Evolutionary conservation across 1,140 invertebrate genomes (phyloP), one percentile per base, ranked within the genome.

Genomic region (Hormaphis cornu): DNA sequence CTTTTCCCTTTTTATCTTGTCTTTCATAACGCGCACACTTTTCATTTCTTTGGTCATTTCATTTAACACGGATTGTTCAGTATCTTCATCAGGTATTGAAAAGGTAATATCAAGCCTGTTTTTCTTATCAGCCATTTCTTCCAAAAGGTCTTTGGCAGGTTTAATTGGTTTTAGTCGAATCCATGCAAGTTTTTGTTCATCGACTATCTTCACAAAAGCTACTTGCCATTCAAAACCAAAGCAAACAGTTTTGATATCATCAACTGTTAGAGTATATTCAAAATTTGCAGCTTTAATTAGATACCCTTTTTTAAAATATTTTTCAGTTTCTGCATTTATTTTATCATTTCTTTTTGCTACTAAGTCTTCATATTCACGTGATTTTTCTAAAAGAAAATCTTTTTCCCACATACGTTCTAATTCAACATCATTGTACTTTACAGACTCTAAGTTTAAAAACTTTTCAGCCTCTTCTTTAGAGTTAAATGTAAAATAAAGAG

Each of bases 401-500:
- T 50, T 66, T 35, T 66, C 61, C 61, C 61, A 66, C 14, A 16
- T 48, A 22, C 61, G 40, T 48, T 50, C 44, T 8, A 66, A 16
- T 22, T 66, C 44, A 10, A 66, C 61, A 10, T 50, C 44, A 16
- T 46, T 46, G 14, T 66, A 66, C 22, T 66, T 30, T 14, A 66
- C 28, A 66, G 61, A 66, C 20, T 66, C 44, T n/a, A 5, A 30
- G 20, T 82, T 82, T 56, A 91, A 76, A 74, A 89, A 87, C 48
- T 80, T 78, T 72, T 88, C 84, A n/a, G 86, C 86, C 73, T 84
- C 82, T 61, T 93, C 90, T 59, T 85, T 80, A 28, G 83, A 88
- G 73, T 85, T 83, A 75, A 95, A 97, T 2, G 89, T 87, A 24
- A 88, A 83, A 81, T 95, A 95, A 58, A 94, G 84, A 8, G 93